Conservation (phyloP, 2,113 vertebrate genomes). For the Shinisaurus crocodilurus region DNA sequence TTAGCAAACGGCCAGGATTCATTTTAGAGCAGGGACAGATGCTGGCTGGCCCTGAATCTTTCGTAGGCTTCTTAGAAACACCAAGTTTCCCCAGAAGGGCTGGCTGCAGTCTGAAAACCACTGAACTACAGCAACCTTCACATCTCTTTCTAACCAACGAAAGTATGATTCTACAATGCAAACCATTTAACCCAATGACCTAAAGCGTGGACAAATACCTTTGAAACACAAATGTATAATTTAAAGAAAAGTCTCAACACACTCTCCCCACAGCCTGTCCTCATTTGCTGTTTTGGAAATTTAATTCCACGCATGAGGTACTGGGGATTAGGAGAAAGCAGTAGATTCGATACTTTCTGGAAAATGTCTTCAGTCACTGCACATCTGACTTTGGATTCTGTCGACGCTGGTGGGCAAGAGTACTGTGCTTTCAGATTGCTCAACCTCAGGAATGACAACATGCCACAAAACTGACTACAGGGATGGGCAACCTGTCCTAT, state of each 20-base stretch:
- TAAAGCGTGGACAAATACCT: constrained; percentile 26
- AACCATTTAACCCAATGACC: constrained; percentile 41
- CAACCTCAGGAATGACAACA: not conserved
- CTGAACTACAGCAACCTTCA: not conserved
- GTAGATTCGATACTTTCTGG: not conserved
- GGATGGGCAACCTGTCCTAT: not conserved
- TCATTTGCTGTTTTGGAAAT: constrained; percentile 42
- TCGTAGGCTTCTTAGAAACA: not conserved
- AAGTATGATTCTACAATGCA: not conserved
- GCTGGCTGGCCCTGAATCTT: too few species aligned
- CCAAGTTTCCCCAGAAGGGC: not conserved
- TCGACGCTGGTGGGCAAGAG: not conserved
- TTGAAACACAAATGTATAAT: constrained; percentile 43
- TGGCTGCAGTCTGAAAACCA: not conserved
- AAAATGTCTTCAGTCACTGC: not conserved
- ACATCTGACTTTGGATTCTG: not conserved
- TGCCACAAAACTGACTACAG: too few species aligned
- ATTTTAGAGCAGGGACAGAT: too few species aligned
- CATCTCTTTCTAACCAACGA: not conserved
- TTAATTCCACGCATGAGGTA: constrained; percentile 28
- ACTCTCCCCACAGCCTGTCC: constrained; percentile 10
- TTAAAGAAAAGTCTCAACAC: constrained; percentile 43
- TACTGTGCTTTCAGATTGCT: not conserved
- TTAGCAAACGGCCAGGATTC: too few species aligned
- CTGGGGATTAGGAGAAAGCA: constrained; percentile 12